Percentiles rank a stretch among this genome's conserved stretches.
Conservation (phyloP, 2,113 vertebrate genomes). For the Chionodraco myersi region DNA sequence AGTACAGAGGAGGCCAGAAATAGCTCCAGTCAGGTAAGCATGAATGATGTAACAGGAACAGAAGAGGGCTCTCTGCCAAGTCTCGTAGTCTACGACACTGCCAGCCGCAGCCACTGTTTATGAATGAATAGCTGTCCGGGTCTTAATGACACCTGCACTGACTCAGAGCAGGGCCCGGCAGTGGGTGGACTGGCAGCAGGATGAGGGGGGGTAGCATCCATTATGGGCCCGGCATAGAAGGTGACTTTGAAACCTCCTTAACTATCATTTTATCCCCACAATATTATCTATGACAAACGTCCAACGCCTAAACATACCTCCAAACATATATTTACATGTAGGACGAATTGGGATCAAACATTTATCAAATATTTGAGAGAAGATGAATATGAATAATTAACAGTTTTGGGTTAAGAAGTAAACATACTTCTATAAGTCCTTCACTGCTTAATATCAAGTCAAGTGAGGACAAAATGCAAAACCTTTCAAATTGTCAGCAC, state of each 20-base stretch:
- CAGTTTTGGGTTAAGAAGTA: background rate
- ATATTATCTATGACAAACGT: background rate
- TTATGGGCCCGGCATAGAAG: slow-evolving; percentile 31
- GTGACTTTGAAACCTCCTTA: slow-evolving; percentile 45
- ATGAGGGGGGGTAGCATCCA: slow-evolving; percentile 36
- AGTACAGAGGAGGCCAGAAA: slow-evolving; percentile 72
- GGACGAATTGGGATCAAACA: background rate
- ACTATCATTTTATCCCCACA: slow-evolving; percentile 1
- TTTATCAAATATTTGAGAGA: background rate
- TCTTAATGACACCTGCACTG: slow-evolving; percentile 63
- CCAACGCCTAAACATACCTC: background rate
- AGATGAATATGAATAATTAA: background rate
- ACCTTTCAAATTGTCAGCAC: background rate
- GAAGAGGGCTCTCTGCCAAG: slow-evolving; percentile 70
- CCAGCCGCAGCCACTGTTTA: slow-evolving; percentile 70
- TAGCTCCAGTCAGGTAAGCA: slow-evolving; percentile 79
- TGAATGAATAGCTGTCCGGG: slow-evolving; percentile 74
- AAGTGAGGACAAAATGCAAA: background rate
- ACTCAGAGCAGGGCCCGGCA: slow-evolving; percentile 57
- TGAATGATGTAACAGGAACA: slow-evolving; percentile 78
- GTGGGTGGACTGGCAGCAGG: slow-evolving; percentile 49
- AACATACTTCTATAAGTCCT: background rate
- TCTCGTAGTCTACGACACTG: slow-evolving; percentile 69
- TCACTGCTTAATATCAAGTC: background rate
- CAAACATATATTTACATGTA: background rate